These are phyloP conservation scores for Rhopalosiphum padi DNA, from an alignment of 1,140 invertebrate species.

Conservation along the genomic window DNA sequence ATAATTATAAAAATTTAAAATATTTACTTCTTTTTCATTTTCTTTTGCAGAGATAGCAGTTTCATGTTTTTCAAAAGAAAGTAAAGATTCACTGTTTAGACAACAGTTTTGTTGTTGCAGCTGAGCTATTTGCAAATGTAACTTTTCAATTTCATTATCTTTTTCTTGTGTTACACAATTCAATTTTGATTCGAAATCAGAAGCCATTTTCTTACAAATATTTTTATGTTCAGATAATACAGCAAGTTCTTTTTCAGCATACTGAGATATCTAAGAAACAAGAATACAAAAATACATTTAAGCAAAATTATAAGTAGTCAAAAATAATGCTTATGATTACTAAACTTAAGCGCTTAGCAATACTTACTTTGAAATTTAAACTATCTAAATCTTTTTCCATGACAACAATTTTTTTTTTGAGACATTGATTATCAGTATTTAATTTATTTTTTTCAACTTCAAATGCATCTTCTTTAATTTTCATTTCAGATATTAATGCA, in stretches of 20 bases:
- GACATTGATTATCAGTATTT: conserved; percentile 32
- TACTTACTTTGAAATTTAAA: conserved; percentile 35
- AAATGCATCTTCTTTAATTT: conserved; percentile 46
- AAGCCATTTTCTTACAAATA: conserved; percentile 29
- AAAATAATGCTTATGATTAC: background rate
- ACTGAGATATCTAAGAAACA: conserved; percentile 29
- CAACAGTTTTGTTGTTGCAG: conserved; percentile 35
- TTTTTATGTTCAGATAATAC: conserved; percentile 5
- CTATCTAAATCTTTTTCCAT: conserved; percentile 50
- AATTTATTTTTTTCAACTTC: conserved; percentile 47
- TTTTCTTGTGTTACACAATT: conserved; percentile 26
- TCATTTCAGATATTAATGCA: conserved; percentile 44
- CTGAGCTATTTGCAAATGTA: conserved; percentile 31
- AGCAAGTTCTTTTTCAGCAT: conserved; percentile 14
- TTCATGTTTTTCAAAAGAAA: conserved; percentile 53
- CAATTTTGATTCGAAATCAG: conserved; percentile 55
- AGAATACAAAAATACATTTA: background rate
- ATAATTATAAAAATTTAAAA: background rate
- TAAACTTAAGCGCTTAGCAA: background rate
- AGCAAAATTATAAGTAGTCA: background rate
- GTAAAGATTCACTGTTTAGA: conserved; percentile 45
- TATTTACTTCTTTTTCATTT: conserved; percentile 42
- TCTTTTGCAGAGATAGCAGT: conserved; percentile 46
- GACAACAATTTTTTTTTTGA: conserved; percentile 33
- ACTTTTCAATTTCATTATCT: conserved; percentile 53